Conservation (phyloP, 2,888 invertebrate species). For the Brachycybe producta region DNA sequence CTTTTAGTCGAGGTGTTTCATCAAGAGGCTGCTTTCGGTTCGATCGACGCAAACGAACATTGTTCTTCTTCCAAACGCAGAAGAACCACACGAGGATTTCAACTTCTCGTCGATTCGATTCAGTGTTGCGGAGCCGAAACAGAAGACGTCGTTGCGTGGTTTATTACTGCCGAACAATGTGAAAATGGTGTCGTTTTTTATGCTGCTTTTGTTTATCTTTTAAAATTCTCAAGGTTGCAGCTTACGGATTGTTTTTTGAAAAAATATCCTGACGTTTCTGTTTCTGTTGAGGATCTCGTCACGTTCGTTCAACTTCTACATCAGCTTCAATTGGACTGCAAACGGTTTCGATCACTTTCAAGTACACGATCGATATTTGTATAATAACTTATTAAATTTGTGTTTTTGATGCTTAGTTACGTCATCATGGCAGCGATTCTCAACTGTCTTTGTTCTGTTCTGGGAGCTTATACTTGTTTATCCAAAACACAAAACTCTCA, state of each 20-base stretch:
- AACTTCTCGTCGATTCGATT: not conserved
- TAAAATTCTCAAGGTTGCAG: not conserved
- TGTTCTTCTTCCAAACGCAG: not conserved
- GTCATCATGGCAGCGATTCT: not conserved
- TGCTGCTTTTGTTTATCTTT: not conserved
- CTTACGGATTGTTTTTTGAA: not conserved
- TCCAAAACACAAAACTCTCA: too few species aligned
- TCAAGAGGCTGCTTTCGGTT: not conserved
- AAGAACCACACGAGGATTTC: not conserved
- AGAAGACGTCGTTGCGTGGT: not conserved
- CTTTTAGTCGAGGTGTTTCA: too few species aligned
- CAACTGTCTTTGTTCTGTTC: not conserved
- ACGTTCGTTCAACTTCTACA: not conserved
- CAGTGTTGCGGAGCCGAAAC: not conserved
- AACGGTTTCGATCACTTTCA: too few species aligned
- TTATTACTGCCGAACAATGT: not conserved
- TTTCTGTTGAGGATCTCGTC: not conserved
- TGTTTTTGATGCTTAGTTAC: slow-evolving; percentile 6
- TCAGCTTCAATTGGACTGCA: not conserved
- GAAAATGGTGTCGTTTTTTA: too few species aligned
- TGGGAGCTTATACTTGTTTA: too few species aligned
- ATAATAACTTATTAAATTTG: not conserved
- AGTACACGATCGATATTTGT: too few species aligned
- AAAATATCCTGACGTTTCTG: not conserved
- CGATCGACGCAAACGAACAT: not conserved